Evolutionary conservation across 1,140 invertebrate species (phyloP), one percentile per base, ranked within the genome.

Genomic region (Drusus annulatus): DNA sequence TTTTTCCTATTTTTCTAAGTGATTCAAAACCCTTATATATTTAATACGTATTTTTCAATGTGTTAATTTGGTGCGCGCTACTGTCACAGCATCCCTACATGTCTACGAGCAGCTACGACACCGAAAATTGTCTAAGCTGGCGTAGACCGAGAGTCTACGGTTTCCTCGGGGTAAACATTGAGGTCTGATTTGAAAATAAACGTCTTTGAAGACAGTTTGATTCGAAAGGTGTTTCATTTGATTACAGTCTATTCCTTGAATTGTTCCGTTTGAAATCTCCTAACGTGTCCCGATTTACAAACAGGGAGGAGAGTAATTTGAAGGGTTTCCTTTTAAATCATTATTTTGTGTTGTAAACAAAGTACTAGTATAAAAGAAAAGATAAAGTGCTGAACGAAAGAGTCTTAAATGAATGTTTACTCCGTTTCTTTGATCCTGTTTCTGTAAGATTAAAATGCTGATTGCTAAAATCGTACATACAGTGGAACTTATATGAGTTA

Each of bases 211-310:
- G 68, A 71, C 10, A 45, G 65, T 50, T 63, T 28, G 45, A 52
- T 71, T 52, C 16, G 45, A 71, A 65, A 65, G 68, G 68, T 71
- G 68, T 71, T 71, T 71, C 21, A 71, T 71, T 52, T 52, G 68
- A 71, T 71, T 71, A 51, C 50, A 23, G 19, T 71, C 19, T 52
- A 51, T 52, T 71, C 23, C 58, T 15, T 10, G 19, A 21, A 17
- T 45, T 45, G 36, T 45, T 45, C 36, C 36, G 36, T 45, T 21
- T 56, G 25, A 65, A 25, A 65, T 65, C 28, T 65, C 13, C 21
- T 15, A 5, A 0, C 25, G 25, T 25, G 25, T 21, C 60, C 17
- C 21, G 23, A 65, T 65, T 65, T 28, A 15, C 6, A 65, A 65
- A 65, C 31, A 65, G 31, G n/a, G 4, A 7, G 36, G 5, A 13